Conservation (phyloP, 2,797 vertebrate species). For the Sciaenops ocellatus region DNA sequence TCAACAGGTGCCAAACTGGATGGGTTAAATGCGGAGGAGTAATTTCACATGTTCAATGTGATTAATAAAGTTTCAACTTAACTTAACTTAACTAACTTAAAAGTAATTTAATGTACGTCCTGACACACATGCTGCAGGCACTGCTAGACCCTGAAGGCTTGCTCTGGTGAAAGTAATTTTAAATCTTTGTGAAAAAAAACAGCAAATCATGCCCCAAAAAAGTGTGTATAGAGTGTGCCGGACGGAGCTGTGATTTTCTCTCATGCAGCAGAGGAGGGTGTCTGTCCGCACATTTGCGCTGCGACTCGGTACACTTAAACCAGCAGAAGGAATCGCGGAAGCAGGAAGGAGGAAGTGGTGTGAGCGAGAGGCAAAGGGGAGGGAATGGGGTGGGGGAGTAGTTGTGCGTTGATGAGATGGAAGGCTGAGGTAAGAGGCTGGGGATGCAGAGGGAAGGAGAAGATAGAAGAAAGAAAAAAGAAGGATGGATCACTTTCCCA, state of each 20-base stretch:
- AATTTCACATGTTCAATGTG: too few relatives aligned
- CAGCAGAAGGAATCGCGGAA: conserved; percentile 17
- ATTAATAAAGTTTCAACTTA: too few relatives aligned
- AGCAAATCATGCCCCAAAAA: not conserved
- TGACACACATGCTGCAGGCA: not conserved
- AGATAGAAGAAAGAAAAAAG: conserved; percentile 40
- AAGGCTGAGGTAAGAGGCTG: conserved; percentile 33
- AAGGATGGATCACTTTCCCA: conserved; percentile 71
- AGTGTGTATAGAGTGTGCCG: not conserved
- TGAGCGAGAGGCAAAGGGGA: conserved; percentile 3
- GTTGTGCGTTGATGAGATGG: conserved; percentile 37
- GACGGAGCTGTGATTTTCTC: not conserved
- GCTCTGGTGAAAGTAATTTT: not conserved
- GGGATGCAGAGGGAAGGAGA: conserved; percentile 38
- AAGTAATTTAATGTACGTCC: too few relatives aligned
- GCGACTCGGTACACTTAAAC: conserved; percentile 10
- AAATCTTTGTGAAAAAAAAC: conserved; percentile 16
- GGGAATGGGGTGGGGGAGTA: not conserved
- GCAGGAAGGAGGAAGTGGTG: conserved; percentile 53
- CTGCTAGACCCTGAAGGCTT: not conserved
- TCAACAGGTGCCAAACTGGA: too few relatives aligned
- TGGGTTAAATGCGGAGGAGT: too few relatives aligned
- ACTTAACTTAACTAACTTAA: too few relatives aligned
- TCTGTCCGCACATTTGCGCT: conserved; percentile 11
- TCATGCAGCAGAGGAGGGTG: not conserved